Conservation (phyloP, 2,797 vertebrate genomes). For the Adelosebastes latens region DNA sequence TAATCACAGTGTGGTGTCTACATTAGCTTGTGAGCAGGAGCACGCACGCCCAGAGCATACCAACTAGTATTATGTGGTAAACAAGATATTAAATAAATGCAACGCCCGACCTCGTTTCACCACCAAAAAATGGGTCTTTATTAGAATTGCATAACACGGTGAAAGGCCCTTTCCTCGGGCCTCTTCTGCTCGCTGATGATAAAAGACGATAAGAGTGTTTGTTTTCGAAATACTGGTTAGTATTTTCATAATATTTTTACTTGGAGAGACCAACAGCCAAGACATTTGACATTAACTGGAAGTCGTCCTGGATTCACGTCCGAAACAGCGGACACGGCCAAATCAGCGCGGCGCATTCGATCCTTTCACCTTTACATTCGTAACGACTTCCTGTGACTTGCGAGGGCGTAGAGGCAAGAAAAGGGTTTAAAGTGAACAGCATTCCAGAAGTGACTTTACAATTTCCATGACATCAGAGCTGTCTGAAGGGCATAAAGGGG, state of each 20-base stretch:
- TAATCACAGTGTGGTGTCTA: constrained; percentile 48
- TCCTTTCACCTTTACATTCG: constrained; percentile 27
- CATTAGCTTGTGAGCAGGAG: constrained; percentile 24
- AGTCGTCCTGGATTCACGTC: neutral
- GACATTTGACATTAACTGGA: constrained; percentile 31
- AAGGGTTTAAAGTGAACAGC: constrained; percentile 12
- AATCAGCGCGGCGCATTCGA: rapidly evolving
- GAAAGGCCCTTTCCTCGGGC: constrained; percentile 9
- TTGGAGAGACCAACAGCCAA: neutral
- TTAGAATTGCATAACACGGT: constrained; percentile 47
- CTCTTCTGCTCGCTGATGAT: constrained; percentile 37
- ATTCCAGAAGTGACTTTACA: constrained; percentile 50
- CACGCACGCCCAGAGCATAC: constrained; percentile 13
- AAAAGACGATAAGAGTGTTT: constrained; percentile 45
- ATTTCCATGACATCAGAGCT: constrained; percentile 57
- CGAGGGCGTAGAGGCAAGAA: neutral
- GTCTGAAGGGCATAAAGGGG: neutral
- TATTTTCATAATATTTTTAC: constrained; percentile 64
- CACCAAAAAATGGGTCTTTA: neutral
- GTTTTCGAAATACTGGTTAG: constrained; percentile 48
- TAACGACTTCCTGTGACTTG: neutral
- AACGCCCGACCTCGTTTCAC: constrained; percentile 26
- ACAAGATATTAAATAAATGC: constrained; percentile 13
- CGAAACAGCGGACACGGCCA: neutral
- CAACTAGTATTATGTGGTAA: neutral